Base-by-base conservation (phyloP, 2,888 invertebrate species). In the Polia nebulosa region DNA sequence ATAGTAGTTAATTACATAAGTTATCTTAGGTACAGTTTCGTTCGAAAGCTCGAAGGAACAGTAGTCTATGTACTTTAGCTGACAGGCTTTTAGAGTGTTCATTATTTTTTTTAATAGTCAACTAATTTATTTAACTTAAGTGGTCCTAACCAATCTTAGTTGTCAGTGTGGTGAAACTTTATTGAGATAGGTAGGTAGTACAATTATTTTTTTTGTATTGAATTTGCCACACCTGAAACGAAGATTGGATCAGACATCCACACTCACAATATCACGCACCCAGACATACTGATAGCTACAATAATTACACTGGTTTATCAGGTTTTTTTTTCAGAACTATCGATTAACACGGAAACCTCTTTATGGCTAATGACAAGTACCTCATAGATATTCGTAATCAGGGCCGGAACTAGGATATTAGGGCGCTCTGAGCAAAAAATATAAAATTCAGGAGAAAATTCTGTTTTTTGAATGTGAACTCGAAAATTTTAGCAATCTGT, bases 1-100 rank as follows among this genome's bases (percentile, higher is more conserved):
- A 84, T 87, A 89, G 86, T 88, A 89, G 87, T 88, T 89, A 85
- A 85, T 86, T 87, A 88, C 82, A 89, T 91, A 89, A 88, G 85
- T 92, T 88, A 90, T 86, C 87, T 89, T 90, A 89, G 85, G 85
- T 89, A 88, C 71, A 68, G 58, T 69, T 68, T 65, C 64, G 49
- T 72, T 72, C 61, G 62, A 56, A 65, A 67, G 36, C 41, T 71
- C 62, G 64, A 68, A 72, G 56, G 56, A 65, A 74, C 72, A 52
- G 25, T 49, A 59, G 56, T 60, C 41, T 60, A 68, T 53, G 63
- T 52, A 70, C 55, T 82, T 80, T 76, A 57, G 45, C 53, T 69
- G 57, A 83, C 41, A 60, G 45, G 52, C 39, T 60, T 80, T 72
- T 78, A 47, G 58, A 57, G 63, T 47, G 49, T 63, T 81, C 59